Percentiles rank a stretch among this genome's conserved stretches.
These are phyloP conservation scores for Beaufortia kweichowensis DNA, from an alignment of 2,113 vertebrate genomes.

Conservation along the genomic window DNA sequence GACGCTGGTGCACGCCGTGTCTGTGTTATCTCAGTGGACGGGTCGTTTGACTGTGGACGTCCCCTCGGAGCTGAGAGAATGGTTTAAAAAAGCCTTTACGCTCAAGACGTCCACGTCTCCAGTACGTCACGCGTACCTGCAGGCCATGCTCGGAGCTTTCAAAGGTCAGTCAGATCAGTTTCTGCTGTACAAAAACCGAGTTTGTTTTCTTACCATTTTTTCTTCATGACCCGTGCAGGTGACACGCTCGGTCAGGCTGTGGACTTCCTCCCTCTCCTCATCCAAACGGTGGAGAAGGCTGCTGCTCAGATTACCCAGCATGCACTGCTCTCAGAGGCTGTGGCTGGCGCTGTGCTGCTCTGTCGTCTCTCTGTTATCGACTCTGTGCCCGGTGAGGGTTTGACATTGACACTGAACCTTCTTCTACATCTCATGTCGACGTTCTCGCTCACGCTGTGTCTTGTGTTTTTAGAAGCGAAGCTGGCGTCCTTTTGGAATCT, in stretches of 20 bases:
- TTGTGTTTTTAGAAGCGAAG: conserved; percentile 81
- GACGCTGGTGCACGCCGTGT: conserved; percentile 88
- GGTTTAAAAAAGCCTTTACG: conserved; percentile 93
- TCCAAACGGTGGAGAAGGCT: conserved; percentile 91
- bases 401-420: background rate
- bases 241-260: conserved; percentile 84
- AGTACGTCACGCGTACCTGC: conserved; percentile 91
- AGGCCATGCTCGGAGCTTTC: conserved; percentile 89
- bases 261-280: conserved; percentile 82
- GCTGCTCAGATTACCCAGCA: conserved; percentile 88
- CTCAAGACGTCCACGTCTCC: conserved; percentile 91
- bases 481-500: conserved; percentile 88
- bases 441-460: conserved; percentile 20
- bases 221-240: conserved; percentile 69
- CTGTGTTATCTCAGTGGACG: conserved; percentile 91
- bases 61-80: conserved; percentile 83
- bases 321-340: conserved; percentile 83
- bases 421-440: background rate
- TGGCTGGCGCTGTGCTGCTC: conserved; percentile 87
- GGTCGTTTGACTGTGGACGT: conserved; percentile 84
- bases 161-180: conserved; percentile 79
- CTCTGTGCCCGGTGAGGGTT: conserved; percentile 80
- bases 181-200: background rate
- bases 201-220: background rate
- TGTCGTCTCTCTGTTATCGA: conserved; percentile 85